A percentile compares a stretch with the other conserved stretches of the same genome.
These are phyloP conservation scores for Caradrina kadenii DNA, from an alignment of 2,888 invertebrate species.

Conservation along the genomic window DNA sequence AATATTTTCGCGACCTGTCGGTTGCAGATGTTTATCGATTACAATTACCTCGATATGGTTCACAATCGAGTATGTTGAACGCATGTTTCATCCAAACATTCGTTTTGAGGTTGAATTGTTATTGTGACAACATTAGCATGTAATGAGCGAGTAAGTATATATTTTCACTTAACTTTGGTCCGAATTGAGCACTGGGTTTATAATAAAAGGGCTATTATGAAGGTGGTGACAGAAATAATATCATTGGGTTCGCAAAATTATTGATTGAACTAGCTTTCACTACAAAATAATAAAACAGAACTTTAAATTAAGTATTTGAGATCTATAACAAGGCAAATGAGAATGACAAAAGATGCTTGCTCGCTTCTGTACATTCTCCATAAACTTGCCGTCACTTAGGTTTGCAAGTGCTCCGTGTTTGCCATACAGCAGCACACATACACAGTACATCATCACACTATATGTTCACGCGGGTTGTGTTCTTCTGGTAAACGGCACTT, in stretches of 20 bases:
- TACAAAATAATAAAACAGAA: constrained; percentile 52
- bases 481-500: constrained; percentile 35
- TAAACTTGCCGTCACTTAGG: constrained; percentile 18
- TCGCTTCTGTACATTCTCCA: constrained; percentile 25
- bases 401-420: background rate
- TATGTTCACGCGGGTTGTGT: constrained; percentile 2
- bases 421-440: constrained; percentile 30
- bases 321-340: constrained; percentile 32
- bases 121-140: constrained; percentile 31
- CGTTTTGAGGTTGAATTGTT: constrained; percentile 51
- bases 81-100: constrained; percentile 32
- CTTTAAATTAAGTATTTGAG: constrained; percentile 56
- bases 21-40: constrained; percentile 38
- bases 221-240: constrained; percentile 49
- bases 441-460: constrained; percentile 13
- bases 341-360: constrained; percentile 51
- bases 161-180: constrained; percentile 62
- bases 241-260: constrained; percentile 46
- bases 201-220: constrained; percentile 33
- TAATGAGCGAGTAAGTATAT: constrained; percentile 36
- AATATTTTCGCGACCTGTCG: constrained; percentile 32
- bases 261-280: constrained; percentile 41
- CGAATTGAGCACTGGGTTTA: constrained; percentile 56
- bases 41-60: constrained; percentile 34
- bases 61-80: constrained; percentile 39